Conservation (phyloP, 2,113 vertebrate genomes). For the Mustela nigripes region DNA sequence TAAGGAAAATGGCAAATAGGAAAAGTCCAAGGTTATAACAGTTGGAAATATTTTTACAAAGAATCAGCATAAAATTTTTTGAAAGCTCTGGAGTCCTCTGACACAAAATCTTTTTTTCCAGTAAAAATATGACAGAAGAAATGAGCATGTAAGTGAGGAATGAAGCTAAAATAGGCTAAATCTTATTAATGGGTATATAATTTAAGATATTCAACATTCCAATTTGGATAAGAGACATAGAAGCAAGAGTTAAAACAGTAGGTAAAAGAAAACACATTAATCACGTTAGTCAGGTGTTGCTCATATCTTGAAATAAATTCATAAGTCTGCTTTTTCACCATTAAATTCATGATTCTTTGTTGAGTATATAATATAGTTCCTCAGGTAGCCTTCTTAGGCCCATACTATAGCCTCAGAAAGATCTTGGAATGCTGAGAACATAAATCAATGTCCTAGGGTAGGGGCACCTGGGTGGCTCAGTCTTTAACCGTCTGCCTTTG, state of each 20-base stretch:
- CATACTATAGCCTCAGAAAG: neutral
- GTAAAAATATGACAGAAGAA: constrained; percentile 52
- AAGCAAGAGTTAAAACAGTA: constrained; percentile 16
- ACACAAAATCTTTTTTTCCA: constrained; percentile 43
- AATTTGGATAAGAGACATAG: constrained; percentile 27
- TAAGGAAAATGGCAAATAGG: neutral
- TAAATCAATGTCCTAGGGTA: neutral
- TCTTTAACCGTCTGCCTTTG: too few relatives aligned
- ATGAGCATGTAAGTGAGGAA: neutral
- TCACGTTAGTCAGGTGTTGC: neutral
- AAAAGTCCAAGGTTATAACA: neutral
- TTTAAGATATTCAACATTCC: constrained; percentile 11
- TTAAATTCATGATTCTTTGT: neutral
- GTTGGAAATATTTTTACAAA: constrained; percentile 26
- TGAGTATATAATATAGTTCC: neutral
- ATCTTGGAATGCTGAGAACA: neutral
- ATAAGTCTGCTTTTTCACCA: neutral
- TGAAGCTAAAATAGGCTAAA: neutral
- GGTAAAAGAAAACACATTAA: neutral
- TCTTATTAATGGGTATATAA: neutral
- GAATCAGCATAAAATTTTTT: constrained; percentile 27
- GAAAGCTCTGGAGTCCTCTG: constrained; percentile 15
- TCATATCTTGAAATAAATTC: constrained; percentile 26
- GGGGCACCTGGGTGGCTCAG: too few relatives aligned
- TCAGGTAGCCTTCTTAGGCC: neutral